Conservation (phyloP, 1,140 invertebrate genomes). For the Camponotus floridanus region DNA sequence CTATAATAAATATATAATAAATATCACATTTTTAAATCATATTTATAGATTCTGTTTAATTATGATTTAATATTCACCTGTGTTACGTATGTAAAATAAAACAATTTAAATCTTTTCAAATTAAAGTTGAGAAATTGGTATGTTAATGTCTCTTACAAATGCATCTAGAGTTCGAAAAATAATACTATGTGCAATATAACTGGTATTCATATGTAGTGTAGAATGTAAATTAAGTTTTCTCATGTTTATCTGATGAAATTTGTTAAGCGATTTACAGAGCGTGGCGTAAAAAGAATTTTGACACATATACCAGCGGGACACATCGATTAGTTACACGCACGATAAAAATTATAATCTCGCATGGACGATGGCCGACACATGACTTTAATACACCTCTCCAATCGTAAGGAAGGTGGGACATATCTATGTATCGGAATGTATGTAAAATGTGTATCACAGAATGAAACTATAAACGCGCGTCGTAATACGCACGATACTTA, state of each 20-base stretch:
- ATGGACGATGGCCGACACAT: neutral
- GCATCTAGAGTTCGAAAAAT: conserved; percentile 1
- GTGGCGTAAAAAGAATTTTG: conserved; percentile 49
- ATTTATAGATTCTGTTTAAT: neutral
- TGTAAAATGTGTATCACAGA: conserved; percentile 49
- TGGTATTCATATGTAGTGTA: neutral
- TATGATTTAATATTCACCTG: no score
- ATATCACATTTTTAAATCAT: neutral
- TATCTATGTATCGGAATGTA: conserved; percentile 49
- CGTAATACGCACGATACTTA: conserved; percentile 24
- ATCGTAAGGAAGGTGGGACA: conserved; percentile 50
- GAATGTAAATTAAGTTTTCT: conserved; percentile 4
- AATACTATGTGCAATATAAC: neutral
- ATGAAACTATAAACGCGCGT: conserved; percentile 43
- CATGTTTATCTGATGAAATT: conserved; percentile 8
- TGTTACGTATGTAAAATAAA: neutral
- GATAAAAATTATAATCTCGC: conserved; percentile 40
- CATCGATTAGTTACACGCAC: conserved; percentile 23
- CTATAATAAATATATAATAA: conserved; percentile 1
- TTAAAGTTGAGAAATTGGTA: neutral
- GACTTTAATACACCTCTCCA: conserved; percentile 46
- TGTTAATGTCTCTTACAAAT: neutral
- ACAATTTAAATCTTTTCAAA: neutral
- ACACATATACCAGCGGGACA: conserved; percentile 19
- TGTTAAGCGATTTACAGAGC: conserved; percentile 32